These are phyloP conservation scores for Cygnus buccinator DNA, from an alignment of 2,113 vertebrate species.

Conservation along the genomic window DNA sequence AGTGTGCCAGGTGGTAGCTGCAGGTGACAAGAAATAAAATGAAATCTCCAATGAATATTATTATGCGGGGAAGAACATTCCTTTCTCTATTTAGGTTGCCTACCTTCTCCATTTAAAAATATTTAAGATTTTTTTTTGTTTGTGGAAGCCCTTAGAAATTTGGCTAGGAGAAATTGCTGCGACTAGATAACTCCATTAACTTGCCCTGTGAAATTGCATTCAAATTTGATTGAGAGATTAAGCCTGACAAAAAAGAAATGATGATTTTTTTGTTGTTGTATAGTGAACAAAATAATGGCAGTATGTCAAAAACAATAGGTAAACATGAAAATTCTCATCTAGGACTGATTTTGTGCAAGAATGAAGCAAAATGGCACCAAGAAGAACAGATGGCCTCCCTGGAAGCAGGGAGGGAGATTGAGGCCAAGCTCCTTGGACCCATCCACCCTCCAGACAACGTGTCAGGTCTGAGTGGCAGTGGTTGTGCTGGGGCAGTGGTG, in stretches of 20 bases:
- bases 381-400: conserved; percentile 16
- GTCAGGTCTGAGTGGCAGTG: not conserved
- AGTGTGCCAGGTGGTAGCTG: not conserved
- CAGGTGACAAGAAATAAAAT: conserved; percentile 29
- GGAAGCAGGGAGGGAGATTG: not conserved
- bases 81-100: not conserved
- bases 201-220: not conserved
- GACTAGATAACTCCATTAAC: not conserved
- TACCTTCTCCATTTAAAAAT: not conserved
- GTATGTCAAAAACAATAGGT: not conserved
- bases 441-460: not conserved
- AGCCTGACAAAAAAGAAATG: not conserved
- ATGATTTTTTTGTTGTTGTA: not conserved
- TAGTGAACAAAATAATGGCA: not conserved
- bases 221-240: not conserved
- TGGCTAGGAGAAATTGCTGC: not conserved
- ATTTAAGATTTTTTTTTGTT: not conserved
- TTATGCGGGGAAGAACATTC: not conserved
- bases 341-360: not conserved
- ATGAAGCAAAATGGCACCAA: not conserved
- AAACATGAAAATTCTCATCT: not conserved
- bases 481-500: not conserved
- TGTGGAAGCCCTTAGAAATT: not conserved
- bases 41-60: not conserved
- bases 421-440: not conserved